Conservation (phyloP, 2,113 vertebrate genomes). For the Zingel zingel region DNA sequence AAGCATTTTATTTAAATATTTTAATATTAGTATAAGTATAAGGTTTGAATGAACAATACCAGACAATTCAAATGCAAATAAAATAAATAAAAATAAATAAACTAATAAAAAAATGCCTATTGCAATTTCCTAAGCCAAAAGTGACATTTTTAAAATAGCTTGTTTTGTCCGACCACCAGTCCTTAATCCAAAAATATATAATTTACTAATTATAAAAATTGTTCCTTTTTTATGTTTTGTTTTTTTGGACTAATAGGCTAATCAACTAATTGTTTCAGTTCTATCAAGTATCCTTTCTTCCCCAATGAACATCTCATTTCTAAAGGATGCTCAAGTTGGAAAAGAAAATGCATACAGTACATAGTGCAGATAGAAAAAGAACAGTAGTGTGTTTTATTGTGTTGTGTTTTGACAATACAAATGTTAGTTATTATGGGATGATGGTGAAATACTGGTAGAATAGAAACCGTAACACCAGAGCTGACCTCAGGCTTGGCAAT, state of each 20-base stretch:
- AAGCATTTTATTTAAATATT: background rate
- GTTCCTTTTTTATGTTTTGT: background rate
- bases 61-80: too few relatives aligned
- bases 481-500: constrained; percentile 26
- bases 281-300: background rate
- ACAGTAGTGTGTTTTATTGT: background rate
- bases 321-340: background rate
- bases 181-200: background rate
- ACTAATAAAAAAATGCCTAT: too few relatives aligned
- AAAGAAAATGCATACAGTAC: background rate
- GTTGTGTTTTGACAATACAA: constrained; percentile 27
- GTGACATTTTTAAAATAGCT: background rate
- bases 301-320: background rate
- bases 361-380: background rate
- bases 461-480: constrained; percentile 2
- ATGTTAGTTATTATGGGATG: constrained; percentile 17
- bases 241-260: too few relatives aligned
- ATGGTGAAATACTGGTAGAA: constrained; percentile 10
- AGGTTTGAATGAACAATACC: too few relatives aligned
- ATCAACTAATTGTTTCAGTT: background rate
- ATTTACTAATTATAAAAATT: background rate
- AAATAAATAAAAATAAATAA: too few relatives aligned
- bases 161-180: background rate
- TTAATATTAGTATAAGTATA: too few relatives aligned
- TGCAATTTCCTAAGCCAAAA: background rate